Evolutionary conservation across 2,797 vertebrate genomes (phyloP).

Genomic region (Antennarius maculatus): DNA sequence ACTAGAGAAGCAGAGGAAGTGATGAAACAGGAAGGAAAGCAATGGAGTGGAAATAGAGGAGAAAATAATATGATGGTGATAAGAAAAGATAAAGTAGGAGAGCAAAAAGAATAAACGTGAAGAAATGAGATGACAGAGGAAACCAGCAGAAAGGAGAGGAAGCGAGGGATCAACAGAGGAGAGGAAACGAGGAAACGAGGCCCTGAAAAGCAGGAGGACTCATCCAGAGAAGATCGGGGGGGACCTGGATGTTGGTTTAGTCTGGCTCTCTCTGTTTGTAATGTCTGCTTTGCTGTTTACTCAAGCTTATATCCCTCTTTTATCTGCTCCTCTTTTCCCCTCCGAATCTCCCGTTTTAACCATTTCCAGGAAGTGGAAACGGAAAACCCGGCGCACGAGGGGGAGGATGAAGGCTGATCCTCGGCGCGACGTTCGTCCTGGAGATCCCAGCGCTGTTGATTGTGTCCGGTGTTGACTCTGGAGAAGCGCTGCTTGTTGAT

Average conservation of each 20-base stretch:
- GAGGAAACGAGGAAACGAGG: not conserved
- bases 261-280: conserved; percentile 64
- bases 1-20: no score
- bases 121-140: not conserved
- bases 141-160: not conserved
- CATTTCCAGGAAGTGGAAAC: conserved; percentile 15
- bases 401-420: conserved; percentile 40
- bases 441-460: conserved; percentile 61
- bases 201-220: conserved; percentile 17
- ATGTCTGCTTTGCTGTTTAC: conserved; percentile 66
- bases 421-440: conserved; percentile 55
- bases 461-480: conserved; percentile 74
- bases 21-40: not conserved
- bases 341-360: conserved; percentile 2
- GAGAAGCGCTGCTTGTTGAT: conserved; percentile 68
- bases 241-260: conserved; percentile 61
- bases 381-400: conserved; percentile 25
- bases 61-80: not conserved
- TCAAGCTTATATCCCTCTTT: conserved; percentile 43
- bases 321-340: conserved; percentile 37
- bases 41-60: not conserved
- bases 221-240: conserved; percentile 50
- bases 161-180: not conserved
- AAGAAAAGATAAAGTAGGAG: not conserved
- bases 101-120: not conserved